phyloP scores from a whole-genome alignment of 1,140 invertebrate species.

The Apis cerana region DNA sequence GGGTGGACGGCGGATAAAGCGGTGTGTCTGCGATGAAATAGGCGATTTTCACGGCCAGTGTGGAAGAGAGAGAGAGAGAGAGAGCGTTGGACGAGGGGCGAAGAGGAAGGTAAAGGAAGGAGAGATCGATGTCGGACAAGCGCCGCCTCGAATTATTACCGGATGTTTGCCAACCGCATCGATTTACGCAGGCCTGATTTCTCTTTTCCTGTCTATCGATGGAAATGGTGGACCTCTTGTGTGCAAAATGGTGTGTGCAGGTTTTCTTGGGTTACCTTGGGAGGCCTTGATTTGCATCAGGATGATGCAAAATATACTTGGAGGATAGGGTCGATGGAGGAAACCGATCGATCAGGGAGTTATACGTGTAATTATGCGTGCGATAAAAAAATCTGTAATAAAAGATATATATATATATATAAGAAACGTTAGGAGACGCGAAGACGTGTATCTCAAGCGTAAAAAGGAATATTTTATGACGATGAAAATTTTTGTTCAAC shows the following conservation, averaged over 20 bases:
- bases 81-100: not conserved
- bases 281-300: not conserved
- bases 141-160: constrained; percentile 45
- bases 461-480: too few relatives aligned
- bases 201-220: constrained; percentile 13
- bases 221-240: not conserved
- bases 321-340: too few relatives aligned
- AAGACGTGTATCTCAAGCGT: too few relatives aligned
- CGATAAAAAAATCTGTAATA: too few relatives aligned
- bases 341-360: too few relatives aligned
- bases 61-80: not conserved
- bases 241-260: too few relatives aligned
- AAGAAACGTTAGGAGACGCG: too few relatives aligned
- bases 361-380: too few relatives aligned
- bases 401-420: too few relatives aligned
- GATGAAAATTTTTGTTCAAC: too few relatives aligned
- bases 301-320: not conserved
- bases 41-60: constrained; percentile 51
- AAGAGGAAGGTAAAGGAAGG: constrained; percentile 3
- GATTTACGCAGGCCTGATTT: constrained; percentile 26
- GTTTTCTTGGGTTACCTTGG: not conserved
- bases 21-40: constrained; percentile 55
- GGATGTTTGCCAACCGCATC: constrained; percentile 45
- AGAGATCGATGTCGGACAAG: constrained; percentile 50
- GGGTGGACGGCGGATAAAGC: constrained; percentile 53